phyloP scores from a whole-genome alignment of 2,888 invertebrate genomes.

The Nephrotoma guestfalica region DNA sequence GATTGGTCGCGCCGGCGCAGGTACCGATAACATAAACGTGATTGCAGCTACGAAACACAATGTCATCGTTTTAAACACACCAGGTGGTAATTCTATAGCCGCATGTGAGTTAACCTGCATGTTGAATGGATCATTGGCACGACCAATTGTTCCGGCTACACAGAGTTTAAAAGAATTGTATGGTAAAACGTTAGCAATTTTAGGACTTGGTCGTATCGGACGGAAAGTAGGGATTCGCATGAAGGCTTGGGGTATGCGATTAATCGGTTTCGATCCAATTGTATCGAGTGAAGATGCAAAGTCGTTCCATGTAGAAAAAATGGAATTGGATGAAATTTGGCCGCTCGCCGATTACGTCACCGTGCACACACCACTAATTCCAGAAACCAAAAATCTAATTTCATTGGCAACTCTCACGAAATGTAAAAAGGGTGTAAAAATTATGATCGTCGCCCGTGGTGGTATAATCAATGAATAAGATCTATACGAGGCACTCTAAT shows the following conservation, averaged over 20 bases:
- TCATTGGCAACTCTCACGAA: constrained; percentile 53
- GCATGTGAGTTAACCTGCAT: constrained; percentile 95
- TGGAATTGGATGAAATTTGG: constrained; percentile 80
- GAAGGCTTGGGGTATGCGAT: constrained; percentile 95
- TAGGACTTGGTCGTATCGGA: constrained; percentile 92
- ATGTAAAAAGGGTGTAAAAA: constrained; percentile 77
- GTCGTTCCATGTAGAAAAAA: constrained; percentile 61
- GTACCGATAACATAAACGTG: constrained; percentile 95
- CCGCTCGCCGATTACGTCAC: constrained; percentile 90
- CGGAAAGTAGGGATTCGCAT: constrained; percentile 87
- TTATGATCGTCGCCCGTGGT: constrained; percentile 92
- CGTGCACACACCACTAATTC: constrained; percentile 90
- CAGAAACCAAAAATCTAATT: constrained; percentile 78
- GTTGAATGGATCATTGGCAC: constrained; percentile 65
- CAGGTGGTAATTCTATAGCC: constrained; percentile 92
- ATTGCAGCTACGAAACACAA: constrained; percentile 68
- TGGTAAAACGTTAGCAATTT: constrained; percentile 83
- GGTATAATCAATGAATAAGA: constrained; percentile 87
- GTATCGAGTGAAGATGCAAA: constrained; percentile 63
- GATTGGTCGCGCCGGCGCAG: constrained; percentile 94
- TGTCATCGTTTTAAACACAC: constrained; percentile 86
- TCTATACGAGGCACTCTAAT: constrained; percentile 63
- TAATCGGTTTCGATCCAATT: constrained; percentile 92
- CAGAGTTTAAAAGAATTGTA: constrained; percentile 69
- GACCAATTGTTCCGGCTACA: constrained; percentile 72